Evolutionary conservation across 2,888 invertebrate genomes (phyloP), one percentile per base, ranked within the genome.

Genomic region (Diloba caeruleocephala): DNA sequence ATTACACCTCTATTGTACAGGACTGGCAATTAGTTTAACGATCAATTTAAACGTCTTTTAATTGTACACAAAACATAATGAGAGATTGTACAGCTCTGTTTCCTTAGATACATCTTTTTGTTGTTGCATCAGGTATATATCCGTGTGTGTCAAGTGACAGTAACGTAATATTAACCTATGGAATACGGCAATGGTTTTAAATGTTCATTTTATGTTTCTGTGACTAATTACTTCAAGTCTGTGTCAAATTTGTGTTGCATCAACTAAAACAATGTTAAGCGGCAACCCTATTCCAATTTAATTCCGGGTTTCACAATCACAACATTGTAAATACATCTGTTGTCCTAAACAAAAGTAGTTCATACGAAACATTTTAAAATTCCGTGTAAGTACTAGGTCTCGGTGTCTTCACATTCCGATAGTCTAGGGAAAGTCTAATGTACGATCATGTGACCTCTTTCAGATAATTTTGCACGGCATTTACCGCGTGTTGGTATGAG

Each of bases 331-430:
- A 63, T 31, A 62, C 29, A 39, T 58, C 25, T 62, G 64, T 55
- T 46, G 45, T 55, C 59, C 49, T 49, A 55, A 50, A 44, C 48
- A 21, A 60, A 71, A 66, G 53, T 58, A 63, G 76, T 55, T 54
- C 69, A 57, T 53, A 48, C 65, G 64, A 66, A 74, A 67, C n/a
- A n/a, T n/a, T n/a, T 83, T 80, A 76, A 51, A 58, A 82, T 81
- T 82, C 82, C 55, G 45, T 43, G 43, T 53, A 64, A 61, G 74
- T 71, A 58, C 60, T 67, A 59, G 63, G 52, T 71, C 51, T 58
- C 53, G 32, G 60, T 38, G 51, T 38, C 48, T 60, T 66, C 45
- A 63, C 68, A 72, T 76, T 68, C 68, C 61, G 36, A 54, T 34
- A 37, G 53, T 41, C 37, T 49, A 57, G 76, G 72, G 79, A 79